Evolutionary conservation across 2,113 vertebrate genomes (phyloP).

Genomic region (Ictalurus furcatus): DNA sequence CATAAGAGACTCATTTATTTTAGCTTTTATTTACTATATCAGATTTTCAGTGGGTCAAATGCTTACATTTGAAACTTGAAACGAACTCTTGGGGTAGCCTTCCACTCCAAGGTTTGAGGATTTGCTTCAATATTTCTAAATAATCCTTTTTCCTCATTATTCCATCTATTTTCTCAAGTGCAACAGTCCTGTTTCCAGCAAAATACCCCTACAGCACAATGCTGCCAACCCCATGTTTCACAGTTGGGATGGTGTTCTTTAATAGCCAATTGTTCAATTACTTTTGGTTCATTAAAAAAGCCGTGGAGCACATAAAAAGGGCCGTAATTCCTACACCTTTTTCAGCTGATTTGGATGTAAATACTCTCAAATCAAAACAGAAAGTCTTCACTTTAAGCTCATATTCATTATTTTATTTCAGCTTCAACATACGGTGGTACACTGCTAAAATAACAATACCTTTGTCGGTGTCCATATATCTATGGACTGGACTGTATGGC

Average conservation of each 20-base stretch:
- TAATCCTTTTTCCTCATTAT: not conserved
- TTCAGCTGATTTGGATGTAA: no score
- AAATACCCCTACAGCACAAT: not conserved
- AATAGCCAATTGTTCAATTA: not conserved
- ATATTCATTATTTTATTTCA: no score
- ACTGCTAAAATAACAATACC: no score
- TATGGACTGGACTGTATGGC: not conserved
- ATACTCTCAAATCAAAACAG: no score
- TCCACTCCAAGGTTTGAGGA: not conserved
- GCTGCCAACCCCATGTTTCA: not conserved
- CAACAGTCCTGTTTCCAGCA: not conserved
- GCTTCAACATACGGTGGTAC: no score
- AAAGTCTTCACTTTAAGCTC: not conserved
- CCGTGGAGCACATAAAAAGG: no score
- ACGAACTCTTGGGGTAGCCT: not conserved
- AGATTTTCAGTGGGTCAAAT: not conserved
- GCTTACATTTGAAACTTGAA: not conserved
- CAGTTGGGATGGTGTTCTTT: not conserved
- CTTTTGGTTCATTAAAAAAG: not conserved
- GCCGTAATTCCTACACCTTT: no score
- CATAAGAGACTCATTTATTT: not conserved
- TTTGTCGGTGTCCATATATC: not conserved
- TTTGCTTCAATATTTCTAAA: not conserved
- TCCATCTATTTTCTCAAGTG: not conserved
- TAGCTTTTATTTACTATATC: not conserved